Base-by-base conservation (phyloP, 2,113 vertebrate genomes). In the Melospiza melodia region DNA sequence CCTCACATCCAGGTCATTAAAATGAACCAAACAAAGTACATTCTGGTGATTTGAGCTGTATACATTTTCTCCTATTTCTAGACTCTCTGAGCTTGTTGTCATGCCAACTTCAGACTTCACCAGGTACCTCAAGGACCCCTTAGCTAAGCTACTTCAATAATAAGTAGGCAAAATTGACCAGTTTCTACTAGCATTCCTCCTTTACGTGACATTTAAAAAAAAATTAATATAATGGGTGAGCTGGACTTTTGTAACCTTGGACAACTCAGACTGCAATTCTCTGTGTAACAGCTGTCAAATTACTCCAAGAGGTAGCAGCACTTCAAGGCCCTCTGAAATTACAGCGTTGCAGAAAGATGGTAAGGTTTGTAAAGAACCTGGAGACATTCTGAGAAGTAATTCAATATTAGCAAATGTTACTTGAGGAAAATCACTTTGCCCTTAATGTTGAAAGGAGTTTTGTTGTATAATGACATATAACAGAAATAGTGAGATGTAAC, bases 51-150 rank as follows among this genome's bases (percentile, higher is more conserved):
- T 55, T 78, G 20, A 90, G 52, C 68, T 72, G 68, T 88, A 72
- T 80, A 48, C 3, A 90, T 94, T 92, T 96, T 94, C 52, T 89
- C 44, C 44, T 77, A 8, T 90, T 95, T 95, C 93, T 86, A 68
- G 48, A 59, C 44, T 90, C 63, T 80, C 52, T n/a, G 39, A 93
- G 59, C 75, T 83, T 78, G 93, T 96, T 96, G 95, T 96, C 94
- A 96, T 95, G 90, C 93, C 94, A 96, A 96, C 90, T 90, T 96
- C 52, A 87, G 92, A 81, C 92, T 96, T 96, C 61, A 91, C 72
- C 63, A 93, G 82, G 75, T 93, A 94, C 35, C 68, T 95, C 95
- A 96, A 96, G 94, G 90, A 95, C 85, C 65, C 68, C 88, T 93
- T 90, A 92, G 57, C 83, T 90, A 80, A 92, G 68, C 65, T 93